phyloP scores from a whole-genome alignment of 2,797 vertebrate species.

The Mionectes olivaceus region DNA sequence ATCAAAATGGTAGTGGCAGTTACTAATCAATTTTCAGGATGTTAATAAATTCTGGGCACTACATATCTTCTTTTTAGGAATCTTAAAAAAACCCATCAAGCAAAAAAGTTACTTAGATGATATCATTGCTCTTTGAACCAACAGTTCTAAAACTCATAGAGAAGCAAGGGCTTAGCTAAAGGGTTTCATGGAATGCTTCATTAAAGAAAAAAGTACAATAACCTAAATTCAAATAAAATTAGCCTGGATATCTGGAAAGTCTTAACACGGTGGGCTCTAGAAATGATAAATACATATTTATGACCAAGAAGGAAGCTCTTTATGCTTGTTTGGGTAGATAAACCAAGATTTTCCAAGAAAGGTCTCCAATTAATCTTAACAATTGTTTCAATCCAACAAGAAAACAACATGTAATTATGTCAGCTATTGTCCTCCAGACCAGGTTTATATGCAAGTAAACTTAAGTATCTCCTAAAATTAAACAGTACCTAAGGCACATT shows the following conservation, averaged over 20 bases:
- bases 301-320: not conserved
- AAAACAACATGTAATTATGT: not conserved
- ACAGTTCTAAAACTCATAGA: not conserved
- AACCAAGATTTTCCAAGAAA: not conserved
- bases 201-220: not conserved
- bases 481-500: not conserved
- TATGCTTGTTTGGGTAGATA: not conserved
- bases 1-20: not conserved
- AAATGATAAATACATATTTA: not conserved
- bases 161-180: not conserved
- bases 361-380: not conserved
- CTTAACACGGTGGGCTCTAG: not conserved
- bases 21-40: not conserved
- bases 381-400: not conserved
- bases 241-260: not conserved
- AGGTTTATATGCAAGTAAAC: not conserved
- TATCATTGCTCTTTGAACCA: not conserved
- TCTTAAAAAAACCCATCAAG: not conserved
- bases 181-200: not conserved
- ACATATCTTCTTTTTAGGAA: not conserved
- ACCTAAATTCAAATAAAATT: not conserved
- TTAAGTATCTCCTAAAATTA: not conserved
- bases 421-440: not conserved
- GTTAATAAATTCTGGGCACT: not conserved
- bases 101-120: accelerated